Conservation (phyloP, 2,797 vertebrate species). For the Coendou prehensilis region DNA sequence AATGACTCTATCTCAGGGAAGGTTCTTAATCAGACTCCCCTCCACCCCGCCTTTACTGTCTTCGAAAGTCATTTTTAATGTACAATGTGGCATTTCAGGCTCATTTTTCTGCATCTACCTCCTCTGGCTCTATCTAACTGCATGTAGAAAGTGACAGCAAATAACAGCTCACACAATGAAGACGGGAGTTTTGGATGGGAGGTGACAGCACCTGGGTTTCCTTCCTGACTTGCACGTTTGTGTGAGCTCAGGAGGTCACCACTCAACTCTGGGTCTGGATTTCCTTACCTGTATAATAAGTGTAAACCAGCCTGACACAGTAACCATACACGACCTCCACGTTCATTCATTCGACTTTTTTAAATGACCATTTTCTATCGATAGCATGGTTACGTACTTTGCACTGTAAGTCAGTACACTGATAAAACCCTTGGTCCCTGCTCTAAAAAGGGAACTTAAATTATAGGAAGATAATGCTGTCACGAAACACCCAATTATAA, state of each 20-base stretch:
- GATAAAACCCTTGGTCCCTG: not conserved
- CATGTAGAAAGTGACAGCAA: not conserved
- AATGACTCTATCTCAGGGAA: not conserved
- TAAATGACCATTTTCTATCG: not conserved
- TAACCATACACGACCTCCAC: not conserved
- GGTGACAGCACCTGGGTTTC: not conserved
- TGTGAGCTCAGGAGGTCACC: not conserved
- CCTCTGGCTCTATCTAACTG: not conserved
- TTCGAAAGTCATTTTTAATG: constrained; percentile 11
- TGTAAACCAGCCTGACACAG: not conserved
- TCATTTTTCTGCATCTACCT: not conserved
- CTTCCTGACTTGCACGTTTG: not conserved
- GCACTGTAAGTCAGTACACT: not conserved
- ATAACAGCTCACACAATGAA: not conserved
- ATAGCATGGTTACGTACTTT: not conserved
- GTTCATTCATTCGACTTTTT: not conserved
- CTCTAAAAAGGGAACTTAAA: not conserved
- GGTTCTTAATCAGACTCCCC: constrained; percentile 2
- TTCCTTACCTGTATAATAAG: not conserved
- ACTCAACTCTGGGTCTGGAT: not conserved
- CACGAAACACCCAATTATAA: not conserved
- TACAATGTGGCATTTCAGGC: not conserved
- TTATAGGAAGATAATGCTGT: not conserved
- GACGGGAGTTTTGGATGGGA: not conserved
- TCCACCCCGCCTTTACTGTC: not conserved